phyloP scores from a whole-genome alignment of 2,888 invertebrate species.

The Catocala nupta region DNA sequence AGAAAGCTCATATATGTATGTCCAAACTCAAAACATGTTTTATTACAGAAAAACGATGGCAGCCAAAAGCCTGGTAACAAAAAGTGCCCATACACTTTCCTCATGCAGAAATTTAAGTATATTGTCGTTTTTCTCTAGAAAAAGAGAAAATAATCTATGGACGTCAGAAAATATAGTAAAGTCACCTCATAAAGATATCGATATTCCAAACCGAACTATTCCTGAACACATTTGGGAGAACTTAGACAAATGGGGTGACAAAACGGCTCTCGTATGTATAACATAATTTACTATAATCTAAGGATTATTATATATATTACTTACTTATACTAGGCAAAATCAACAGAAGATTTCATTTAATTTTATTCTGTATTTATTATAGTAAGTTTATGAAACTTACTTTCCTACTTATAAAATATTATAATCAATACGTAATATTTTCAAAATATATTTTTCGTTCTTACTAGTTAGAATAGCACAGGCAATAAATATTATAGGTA shows the following conservation, averaged over 20 bases:
- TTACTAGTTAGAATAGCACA: no score
- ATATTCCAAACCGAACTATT: conserved; percentile 83
- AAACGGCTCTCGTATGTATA: conserved; percentile 88
- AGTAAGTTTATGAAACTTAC: no score
- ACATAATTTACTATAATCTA: neutral
- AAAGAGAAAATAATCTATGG: conserved; percentile 59
- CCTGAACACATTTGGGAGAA: conserved; percentile 88
- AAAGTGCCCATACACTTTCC: conserved; percentile 48
- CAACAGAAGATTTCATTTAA: no score
- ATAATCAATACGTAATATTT: no score
- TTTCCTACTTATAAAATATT: no score
- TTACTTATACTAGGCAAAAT: no score
- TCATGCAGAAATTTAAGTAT: conserved; percentile 32
- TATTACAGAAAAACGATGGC: conserved; percentile 48
- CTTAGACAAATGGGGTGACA: conserved; percentile 88
- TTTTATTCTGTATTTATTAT: no score
- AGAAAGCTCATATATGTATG: no score
- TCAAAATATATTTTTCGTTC: no score
- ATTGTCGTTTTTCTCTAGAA: neutral
- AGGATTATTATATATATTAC: no score
- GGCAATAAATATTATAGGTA: no score
- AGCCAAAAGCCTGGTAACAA: conserved; percentile 46
- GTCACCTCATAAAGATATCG: conserved; percentile 83
- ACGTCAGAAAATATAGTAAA: conserved; percentile 67
- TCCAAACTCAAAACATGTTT: no score